phyloP scores from a whole-genome alignment of 2,797 vertebrate species.

The Periparus ater region DNA sequence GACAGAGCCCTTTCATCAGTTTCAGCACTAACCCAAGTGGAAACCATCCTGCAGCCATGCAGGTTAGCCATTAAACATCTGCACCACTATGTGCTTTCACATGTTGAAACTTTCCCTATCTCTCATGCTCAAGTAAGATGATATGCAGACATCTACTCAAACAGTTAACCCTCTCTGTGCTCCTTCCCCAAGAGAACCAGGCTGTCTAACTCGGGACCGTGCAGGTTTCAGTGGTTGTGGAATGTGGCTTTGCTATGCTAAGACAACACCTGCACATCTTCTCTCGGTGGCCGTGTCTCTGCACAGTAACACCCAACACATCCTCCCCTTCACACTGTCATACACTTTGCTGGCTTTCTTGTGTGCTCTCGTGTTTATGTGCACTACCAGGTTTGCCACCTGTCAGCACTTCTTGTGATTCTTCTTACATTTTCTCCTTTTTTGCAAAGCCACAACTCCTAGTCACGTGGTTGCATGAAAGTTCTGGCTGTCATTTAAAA shows the following conservation, averaged over 20 bases:
- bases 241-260: background rate
- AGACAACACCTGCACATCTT: background rate
- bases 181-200: background rate
- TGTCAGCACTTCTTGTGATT: background rate
- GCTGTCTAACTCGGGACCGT: rapidly evolving
- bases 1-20: background rate
- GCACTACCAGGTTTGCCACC: background rate
- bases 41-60: background rate
- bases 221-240: background rate
- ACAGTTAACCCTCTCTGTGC: background rate
- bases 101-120: background rate
- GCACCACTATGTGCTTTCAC: background rate
- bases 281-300: background rate
- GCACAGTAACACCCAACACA: background rate
- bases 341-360: background rate
- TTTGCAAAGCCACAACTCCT: background rate
- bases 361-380: background rate
- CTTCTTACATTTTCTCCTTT: background rate
- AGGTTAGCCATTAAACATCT: background rate
- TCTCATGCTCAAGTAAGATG: background rate
- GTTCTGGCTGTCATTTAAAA: background rate
- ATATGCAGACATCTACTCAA: background rate
- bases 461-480: background rate
- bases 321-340: background rate
- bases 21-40: background rate